phyloP scores from a whole-genome alignment of 2,797 vertebrate species.

The Podarcis lilfordi region DNA sequence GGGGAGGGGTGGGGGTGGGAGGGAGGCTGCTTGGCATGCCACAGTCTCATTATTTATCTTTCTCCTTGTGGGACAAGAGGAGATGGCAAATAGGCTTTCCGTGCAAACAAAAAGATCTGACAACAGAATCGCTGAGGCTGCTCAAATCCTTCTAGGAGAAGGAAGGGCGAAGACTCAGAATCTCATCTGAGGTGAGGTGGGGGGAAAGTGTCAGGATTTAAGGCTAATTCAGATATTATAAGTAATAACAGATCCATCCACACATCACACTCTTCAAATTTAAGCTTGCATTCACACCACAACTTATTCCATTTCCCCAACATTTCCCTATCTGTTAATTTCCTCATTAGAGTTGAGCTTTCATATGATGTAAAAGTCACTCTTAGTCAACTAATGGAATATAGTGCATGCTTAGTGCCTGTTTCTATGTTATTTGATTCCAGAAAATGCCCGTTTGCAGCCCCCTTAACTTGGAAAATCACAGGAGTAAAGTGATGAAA shows the following conservation, averaged over 20 bases:
- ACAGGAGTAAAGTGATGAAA: too few species aligned
- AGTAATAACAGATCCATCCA: neutral
- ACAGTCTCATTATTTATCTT: constrained; percentile 5
- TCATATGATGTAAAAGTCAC: too few species aligned
- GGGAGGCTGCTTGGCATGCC: neutral
- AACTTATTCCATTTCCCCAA: too few species aligned
- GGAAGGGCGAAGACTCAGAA: neutral
- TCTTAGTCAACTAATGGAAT: too few species aligned
- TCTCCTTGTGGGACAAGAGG: neutral
- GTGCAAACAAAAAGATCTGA: neutral
- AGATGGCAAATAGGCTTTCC: neutral
- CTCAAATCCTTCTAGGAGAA: neutral
- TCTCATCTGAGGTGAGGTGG: neutral
- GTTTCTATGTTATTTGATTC: too few species aligned
- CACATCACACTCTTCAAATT: too few species aligned
- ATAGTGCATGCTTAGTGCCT: too few species aligned
- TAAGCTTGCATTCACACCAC: too few species aligned
- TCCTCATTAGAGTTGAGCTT: too few species aligned
- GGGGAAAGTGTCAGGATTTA: neutral
- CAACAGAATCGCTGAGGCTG: neutral
- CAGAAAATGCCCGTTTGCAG: too few species aligned
- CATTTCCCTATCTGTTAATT: too few species aligned
- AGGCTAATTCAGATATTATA: neutral
- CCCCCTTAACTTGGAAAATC: too few species aligned
- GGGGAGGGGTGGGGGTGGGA: neutral